Base-by-base conservation (phyloP, 1,140 invertebrate genomes). In the Ladona fulva region DNA sequence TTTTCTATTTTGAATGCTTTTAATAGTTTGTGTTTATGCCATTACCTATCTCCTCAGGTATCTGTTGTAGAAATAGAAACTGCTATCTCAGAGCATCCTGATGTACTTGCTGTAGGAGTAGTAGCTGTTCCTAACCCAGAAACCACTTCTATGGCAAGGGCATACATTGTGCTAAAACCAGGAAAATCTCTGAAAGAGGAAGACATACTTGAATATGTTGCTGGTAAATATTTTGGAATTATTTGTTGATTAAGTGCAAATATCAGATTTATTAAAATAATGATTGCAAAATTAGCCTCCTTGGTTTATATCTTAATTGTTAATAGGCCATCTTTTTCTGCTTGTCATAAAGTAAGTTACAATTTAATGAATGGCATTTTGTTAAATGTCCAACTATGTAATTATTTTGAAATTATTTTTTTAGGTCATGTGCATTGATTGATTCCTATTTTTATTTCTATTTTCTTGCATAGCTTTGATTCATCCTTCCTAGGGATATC, bases 31-130 rank as follows among this genome's bases (percentile, higher is more conserved):
- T 52, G 44, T n/a, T n/a, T n/a, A n/a, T 11, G 19, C 44, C 14
- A 22, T 25, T n/a, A 19, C 19, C 29, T 3, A 1, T 75, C 24
- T 25, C 1, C 1, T 22, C 78, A 82, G 79, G 81, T 83, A 14
- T 79, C 81, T 25, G 82, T 82, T 24, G 78, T 80, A 8, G 82
- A 83, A 78, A 42, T 76, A 44, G 76, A 76, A 42, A 5, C 25
- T 24, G n/a, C 42, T 42, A 24, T 76, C 12, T 19, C 22, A 37
- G 42, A 37, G 29, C 76, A 76, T 44, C 76, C 76, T 76, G 76
- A 19, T 16, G 76, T 76, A 5, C 25, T 42, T 14, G 76, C 29
- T 19, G 76, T 42, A 52, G 76, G 25, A 1, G 76, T 76, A 25
- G 76, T 76, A 16, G 76, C 22, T 24, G 7, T 76, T 76, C 76